These are phyloP conservation scores for Gracilinanus agilis DNA, from an alignment of 2,113 vertebrate genomes.

Conservation along the genomic window DNA sequence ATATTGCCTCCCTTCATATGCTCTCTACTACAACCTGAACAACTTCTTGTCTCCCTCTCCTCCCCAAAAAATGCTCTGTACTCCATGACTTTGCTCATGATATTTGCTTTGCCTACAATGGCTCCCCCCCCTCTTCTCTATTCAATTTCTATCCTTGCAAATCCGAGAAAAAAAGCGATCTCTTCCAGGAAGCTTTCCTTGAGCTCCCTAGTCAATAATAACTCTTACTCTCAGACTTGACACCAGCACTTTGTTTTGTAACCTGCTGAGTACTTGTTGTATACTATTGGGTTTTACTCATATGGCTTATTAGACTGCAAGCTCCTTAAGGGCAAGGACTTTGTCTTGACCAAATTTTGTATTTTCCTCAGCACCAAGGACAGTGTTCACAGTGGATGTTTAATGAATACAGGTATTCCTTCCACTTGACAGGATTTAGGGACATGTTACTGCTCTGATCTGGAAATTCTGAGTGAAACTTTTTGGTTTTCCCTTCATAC, in stretches of 20 bases:
- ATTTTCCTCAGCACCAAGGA: conserved; percentile 7
- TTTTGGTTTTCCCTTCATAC: no score
- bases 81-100: neutral
- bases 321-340: neutral
- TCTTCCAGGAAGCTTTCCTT: neutral
- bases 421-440: no score
- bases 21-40: neutral
- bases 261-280: neutral
- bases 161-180: neutral
- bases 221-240: neutral
- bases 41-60: neutral
- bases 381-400: neutral
- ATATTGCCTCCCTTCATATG: neutral
- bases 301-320: neutral
- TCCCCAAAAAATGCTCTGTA: neutral
- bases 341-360: neutral
- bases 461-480: no score
- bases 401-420: neutral
- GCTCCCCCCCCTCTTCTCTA: neutral
- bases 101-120: neutral
- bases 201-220: neutral
- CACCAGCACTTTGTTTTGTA: neutral
- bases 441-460: no score
- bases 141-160: neutral
- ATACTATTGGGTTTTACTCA: neutral